Percentiles rank a stretch among this genome's conserved stretches.
These are phyloP conservation scores for Tursiops truncatus DNA, from an alignment of 2,113 vertebrate species.

Conservation along the genomic window DNA sequence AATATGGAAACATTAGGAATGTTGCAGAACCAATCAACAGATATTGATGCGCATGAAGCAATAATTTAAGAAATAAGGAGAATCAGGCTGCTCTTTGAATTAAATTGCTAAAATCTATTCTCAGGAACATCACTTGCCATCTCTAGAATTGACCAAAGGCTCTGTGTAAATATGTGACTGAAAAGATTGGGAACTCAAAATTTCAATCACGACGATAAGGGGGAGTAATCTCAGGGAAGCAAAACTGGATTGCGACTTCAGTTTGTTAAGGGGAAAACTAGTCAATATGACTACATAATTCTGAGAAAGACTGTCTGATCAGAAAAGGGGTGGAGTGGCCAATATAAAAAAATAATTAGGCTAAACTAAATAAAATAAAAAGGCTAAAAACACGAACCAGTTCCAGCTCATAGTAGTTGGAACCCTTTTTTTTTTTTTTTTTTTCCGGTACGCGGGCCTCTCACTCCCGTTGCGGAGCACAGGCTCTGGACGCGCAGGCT, in stretches of 20 bases:
- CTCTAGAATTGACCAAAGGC: not conserved
- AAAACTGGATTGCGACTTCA: not conserved
- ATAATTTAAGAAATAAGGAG: not conserved
- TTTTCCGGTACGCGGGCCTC: too few species aligned
- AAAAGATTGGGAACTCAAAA: not conserved
- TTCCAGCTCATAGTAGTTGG: not conserved
- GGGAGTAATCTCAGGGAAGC: not conserved
- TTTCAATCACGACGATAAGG: not conserved
- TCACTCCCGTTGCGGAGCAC: too few species aligned
- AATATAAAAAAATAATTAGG: not conserved
- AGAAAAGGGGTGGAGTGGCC: not conserved
- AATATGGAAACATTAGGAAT: not conserved
- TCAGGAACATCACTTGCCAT: not conserved
- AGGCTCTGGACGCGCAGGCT: too few species aligned
- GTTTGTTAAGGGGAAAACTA: slow-evolving; percentile 1
- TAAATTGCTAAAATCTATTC: not conserved
- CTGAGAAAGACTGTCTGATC: not conserved
- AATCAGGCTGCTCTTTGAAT: not conserved
- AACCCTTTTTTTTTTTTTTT: not conserved
- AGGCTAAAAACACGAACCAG: not conserved
- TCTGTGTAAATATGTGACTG: not conserved
- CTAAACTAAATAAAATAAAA: not conserved
- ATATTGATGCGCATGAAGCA: not conserved
- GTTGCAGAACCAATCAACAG: not conserved
- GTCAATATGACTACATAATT: not conserved